Base-by-base conservation (phyloP, 2,113 vertebrate genomes). In the Cyanistes caeruleus region DNA sequence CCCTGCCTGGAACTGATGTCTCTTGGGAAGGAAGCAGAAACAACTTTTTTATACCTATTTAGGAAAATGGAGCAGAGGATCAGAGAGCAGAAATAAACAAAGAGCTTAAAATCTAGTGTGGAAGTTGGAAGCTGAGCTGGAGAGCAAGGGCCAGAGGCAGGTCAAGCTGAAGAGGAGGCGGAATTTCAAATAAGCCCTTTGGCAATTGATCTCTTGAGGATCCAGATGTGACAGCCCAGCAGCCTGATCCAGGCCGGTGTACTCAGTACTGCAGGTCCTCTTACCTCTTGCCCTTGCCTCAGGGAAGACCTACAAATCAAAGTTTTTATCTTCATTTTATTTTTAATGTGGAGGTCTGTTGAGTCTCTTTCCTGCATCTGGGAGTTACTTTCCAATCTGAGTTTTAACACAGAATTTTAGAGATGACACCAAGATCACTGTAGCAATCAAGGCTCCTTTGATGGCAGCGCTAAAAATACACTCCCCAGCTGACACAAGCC, bases 391-490 rank as follows among this genome's bases (percentile, higher is more conserved):
- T 94, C 87, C 83, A 44, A 91, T 87, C 43, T 91, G 73, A 87
- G 39, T 63, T 63, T 93, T 87, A 97, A 87, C 76, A 60, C 68
- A 84, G 89, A 81, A 76, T 97, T 95, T 79, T 55, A 80, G 64
- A 94, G 87, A 96, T 9, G 6, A 90, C 79, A 93, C 93, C 90
- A 96, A 95, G 90, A 97, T 93, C 96, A 89, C 87, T 83, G 84
- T 87, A 94, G 89, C 93, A 97, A 97, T 97, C 96, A 96, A 96
- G 92, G 24, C 80, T 96, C 56, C 79, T 97, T 97, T 97, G 92
- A 97, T 93, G 76, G 90, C 39, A 83, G 91, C 89, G 92, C 96
- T 97, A 97, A 97, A 97, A 97, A 97, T 97, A 96, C 0, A 7
- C 76, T 93, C 56, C 49, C 55, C 85, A 93, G 90, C 94, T 96